These are phyloP conservation scores for Tinea pellionella DNA, from an alignment of 2,888 invertebrate genomes.

Conservation along the genomic window DNA sequence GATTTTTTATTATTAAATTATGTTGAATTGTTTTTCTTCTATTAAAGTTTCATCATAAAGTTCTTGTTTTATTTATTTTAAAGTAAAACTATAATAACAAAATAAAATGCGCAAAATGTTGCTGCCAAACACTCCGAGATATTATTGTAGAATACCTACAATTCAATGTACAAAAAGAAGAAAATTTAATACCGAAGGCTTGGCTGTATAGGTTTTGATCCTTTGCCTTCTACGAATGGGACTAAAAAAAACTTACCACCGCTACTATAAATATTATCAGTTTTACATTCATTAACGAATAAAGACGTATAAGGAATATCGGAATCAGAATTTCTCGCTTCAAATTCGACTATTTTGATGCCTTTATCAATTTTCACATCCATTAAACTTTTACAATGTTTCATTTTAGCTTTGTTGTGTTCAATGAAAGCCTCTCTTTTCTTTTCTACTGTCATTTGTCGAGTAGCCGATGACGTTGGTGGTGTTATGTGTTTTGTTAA, in stretches of 20 bases:
- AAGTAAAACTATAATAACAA: too few species aligned
- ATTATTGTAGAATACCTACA: too few species aligned
- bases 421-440: slow-evolving; percentile 52
- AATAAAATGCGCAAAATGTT: too few species aligned
- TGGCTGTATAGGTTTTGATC: too few species aligned
- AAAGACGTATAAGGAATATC: slow-evolving; percentile 57
- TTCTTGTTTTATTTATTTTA: too few species aligned
- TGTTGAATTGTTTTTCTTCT: too few species aligned
- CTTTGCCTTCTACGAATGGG: neutral
- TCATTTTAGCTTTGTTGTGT: slow-evolving; percentile 49
- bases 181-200: too few species aligned
- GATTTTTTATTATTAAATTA: too few species aligned
- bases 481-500: slow-evolving; percentile 78
- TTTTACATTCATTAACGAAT: slow-evolving; percentile 44
- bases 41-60: too few species aligned
- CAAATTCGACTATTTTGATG: slow-evolving; percentile 36
- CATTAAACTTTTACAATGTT: slow-evolving; percentile 46
- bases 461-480: slow-evolving; percentile 55
- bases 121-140: too few species aligned
- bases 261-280: slow-evolving; percentile 48
- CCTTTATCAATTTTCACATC: slow-evolving; percentile 46
- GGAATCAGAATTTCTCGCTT: slow-evolving; percentile 44
- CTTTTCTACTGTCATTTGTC: slow-evolving; percentile 37
- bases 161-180: too few species aligned
- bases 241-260: slow-evolving; percentile 39